Base-by-base conservation (phyloP, 2,888 invertebrate genomes). In the Digitonthophagus gazella region DNA sequence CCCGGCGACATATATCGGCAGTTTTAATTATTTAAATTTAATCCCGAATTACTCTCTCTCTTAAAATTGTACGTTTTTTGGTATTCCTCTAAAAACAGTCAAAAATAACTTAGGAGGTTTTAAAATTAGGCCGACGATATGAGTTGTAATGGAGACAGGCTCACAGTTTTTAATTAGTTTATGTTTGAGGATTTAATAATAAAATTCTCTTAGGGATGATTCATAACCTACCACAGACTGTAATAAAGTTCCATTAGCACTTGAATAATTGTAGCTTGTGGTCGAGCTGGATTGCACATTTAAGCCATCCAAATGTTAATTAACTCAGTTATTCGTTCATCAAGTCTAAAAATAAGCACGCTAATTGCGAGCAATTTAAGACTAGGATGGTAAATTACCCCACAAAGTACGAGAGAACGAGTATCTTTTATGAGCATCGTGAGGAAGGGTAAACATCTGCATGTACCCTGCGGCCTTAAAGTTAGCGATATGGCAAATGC, bases 181-280 rank as follows among this genome's bases (percentile, higher is more conserved):
- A n/a, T n/a, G n/a, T n/a, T n/a, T n/a, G n/a, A n/a, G n/a, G n/a
- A n/a, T n/a, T n/a, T n/a, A n/a, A n/a, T n/a, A n/a, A n/a, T n/a
- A n/a, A n/a, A n/a, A n/a, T n/a, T n/a, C n/a, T n/a, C n/a, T n/a
- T n/a, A n/a, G n/a, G 28, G 11, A 44, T 44, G 28, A 44, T 44
- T 44, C 28, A 44, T 44, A 44, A 44, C 28, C n/a, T 5, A 44
- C 28, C 28, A 5, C 28, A 44, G 28, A 11, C 28, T 44, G 28
- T 44, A 11, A 44, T 44, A 44, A 61, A 5, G 61, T 61, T 20
- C 20, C 61, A 61, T 61, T 61, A 61, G 61, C 61, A 20, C 61
- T 61, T 61, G 61, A 61, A 19, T 61, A 61, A 61, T 61, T 61
- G 61, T 61, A 20, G 61, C 18, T 19, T 61, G 61, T n/a, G 61